Evolutionary conservation across 2,888 invertebrate genomes (phyloP), one percentile per base, ranked within the genome.

Genomic region (Latheticus oryzae): DNA sequence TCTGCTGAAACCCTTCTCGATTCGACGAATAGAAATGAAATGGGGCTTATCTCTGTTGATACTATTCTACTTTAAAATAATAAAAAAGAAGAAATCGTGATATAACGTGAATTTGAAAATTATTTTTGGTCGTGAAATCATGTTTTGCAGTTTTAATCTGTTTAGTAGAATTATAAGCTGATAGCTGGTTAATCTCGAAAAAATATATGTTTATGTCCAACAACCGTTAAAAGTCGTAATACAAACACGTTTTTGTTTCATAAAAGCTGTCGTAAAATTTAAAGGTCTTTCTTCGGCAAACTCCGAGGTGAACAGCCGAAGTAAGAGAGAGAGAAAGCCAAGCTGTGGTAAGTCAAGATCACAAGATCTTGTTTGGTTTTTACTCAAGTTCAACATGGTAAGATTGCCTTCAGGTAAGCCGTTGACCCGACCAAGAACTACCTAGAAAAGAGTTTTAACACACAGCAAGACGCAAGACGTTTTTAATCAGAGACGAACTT

Each of bases 341-440:
- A 15, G 30, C 9, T 24, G 24, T 28, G n/a, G n/a, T n/a, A n/a
- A n/a, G n/a, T n/a, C n/a, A n/a, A n/a, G n/a, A n/a, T n/a, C n/a
- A n/a, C 12, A 40, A 26, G 42, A 42, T 42, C 65, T 61, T 62
- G 67, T 67, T 66, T 63, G 60, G 66, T 69, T 69, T 69, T 69
- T 69, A 65, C 63, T 66, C 63, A 60, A 68, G 67, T 69, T 69
- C 69, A 69, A 50, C 58, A 60, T 58, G 59, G 66, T 65, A 63
- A 62, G 62, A 66, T 54, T 57, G 69, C 68, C 67, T 61, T 60
- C 65, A 64, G 69, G 63, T 56, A 65, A 69, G 69, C 58, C 69
- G 61, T 63, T 67, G 69, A 69, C 69, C 67, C 58, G 63, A 40
- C 59, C 60, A 59, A 63, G 60, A 63, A 58, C 50, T 42, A 58